These are phyloP conservation scores for Onychostoma macrolepis DNA, from an alignment of 2,113 vertebrate genomes.

Conservation along the genomic window DNA sequence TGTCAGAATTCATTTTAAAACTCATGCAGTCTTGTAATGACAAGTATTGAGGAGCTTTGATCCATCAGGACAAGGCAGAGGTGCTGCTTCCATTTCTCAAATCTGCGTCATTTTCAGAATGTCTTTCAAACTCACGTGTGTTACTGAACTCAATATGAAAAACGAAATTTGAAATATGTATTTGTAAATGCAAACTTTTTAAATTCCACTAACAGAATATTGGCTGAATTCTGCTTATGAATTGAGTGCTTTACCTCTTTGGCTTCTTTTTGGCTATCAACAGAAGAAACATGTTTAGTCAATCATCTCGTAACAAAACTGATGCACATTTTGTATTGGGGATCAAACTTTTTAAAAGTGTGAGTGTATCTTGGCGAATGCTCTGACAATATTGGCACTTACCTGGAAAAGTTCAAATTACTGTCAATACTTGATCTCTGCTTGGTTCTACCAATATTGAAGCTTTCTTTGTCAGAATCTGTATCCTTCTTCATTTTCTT, in stretches of 20 bases:
- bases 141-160: background rate
- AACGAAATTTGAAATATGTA: background rate
- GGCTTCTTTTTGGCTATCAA: background rate
- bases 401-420: background rate
- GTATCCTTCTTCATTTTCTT: conserved; percentile 33
- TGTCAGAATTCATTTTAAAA: background rate
- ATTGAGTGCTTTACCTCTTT: conserved; percentile 12
- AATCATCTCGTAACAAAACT: background rate
- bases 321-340: background rate
- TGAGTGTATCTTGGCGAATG: background rate
- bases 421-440: too few relatives aligned
- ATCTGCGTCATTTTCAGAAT: background rate
- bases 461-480: conserved; percentile 31
- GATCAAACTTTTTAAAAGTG: background rate
- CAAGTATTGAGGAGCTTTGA: background rate
- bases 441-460: background rate
- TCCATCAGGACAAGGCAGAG: background rate
- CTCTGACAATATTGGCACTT: background rate
- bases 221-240: background rate
- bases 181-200: too few relatives aligned
- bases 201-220: background rate
- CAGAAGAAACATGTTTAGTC: background rate
- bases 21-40: background rate
- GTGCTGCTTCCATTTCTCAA: background rate
- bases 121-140: background rate